These are phyloP conservation scores for Heteronetta atricapilla DNA, from an alignment of 2,113 vertebrate genomes.

Conservation along the genomic window DNA sequence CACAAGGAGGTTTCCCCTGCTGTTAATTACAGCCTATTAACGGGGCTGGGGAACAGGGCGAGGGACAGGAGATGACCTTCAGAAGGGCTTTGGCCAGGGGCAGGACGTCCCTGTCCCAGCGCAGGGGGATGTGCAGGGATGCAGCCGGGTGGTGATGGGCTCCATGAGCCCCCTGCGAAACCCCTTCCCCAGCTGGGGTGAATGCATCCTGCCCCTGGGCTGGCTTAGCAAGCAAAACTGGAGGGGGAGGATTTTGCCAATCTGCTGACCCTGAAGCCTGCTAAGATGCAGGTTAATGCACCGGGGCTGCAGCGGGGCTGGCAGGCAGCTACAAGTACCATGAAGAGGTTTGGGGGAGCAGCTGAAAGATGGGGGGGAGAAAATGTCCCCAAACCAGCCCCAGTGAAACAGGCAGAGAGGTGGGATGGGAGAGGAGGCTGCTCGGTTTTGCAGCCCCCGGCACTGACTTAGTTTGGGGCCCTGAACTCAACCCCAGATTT, in stretches of 20 bases:
- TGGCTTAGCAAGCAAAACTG: neutral
- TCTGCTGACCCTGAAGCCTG: neutral
- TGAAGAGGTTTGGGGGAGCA: neutral
- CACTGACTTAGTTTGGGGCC: neutral
- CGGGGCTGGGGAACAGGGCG: neutral
- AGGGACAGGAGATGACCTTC: neutral
- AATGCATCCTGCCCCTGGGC: neutral
- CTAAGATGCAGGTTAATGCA: neutral
- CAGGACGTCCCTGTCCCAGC: accelerated
- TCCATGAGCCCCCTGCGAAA: neutral
- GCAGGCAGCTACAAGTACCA: neutral
- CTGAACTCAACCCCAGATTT: neutral
- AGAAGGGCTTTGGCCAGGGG: neutral
- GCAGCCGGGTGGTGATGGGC: accelerated
- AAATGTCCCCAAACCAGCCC: neutral
- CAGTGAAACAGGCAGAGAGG: neutral
- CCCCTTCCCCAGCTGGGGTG: accelerated
- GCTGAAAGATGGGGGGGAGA: neutral
- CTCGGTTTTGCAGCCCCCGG: neutral
- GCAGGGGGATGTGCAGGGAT: accelerated
- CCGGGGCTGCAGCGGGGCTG: accelerated
- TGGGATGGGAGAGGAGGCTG: neutral
- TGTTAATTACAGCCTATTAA: neutral
- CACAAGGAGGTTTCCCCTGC: neutral
- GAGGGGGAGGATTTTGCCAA: neutral